Percentiles rank a stretch among this genome's conserved stretches.
Evolutionary conservation across 2,113 vertebrate genomes (phyloP).

Genomic region (Bolborhynchus lineola): DNA sequence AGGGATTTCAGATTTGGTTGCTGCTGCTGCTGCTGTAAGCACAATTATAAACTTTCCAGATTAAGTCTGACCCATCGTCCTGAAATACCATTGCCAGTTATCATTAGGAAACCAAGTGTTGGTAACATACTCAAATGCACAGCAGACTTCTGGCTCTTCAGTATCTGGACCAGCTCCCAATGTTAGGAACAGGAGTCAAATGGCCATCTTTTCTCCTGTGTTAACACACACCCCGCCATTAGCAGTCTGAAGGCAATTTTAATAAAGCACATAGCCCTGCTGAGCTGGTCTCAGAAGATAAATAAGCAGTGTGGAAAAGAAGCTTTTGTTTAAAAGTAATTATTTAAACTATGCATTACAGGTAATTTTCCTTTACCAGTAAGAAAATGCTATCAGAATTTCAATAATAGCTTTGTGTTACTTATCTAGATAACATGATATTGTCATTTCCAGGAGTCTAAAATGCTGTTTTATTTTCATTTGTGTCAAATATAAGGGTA

Average conservation of each 20-base stretch:
- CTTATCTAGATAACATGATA: slow-evolving; percentile 69
- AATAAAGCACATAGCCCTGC: slow-evolving; percentile 76
- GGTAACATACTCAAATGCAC: slow-evolving; percentile 64
- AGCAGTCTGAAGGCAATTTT: slow-evolving; percentile 79
- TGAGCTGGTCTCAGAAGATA: slow-evolving; percentile 74
- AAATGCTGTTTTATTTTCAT: slow-evolving; percentile 69
- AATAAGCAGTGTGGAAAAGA: slow-evolving; percentile 72
- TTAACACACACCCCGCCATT: slow-evolving; percentile 68
- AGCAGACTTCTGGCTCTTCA: slow-evolving; percentile 69
- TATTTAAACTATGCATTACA: slow-evolving; percentile 83
- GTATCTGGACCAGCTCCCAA: slow-evolving; percentile 69
- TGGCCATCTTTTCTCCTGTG: slow-evolving; percentile 59
- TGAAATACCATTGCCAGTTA: slow-evolving; percentile 59
- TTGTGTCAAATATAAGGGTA: slow-evolving; percentile 54
- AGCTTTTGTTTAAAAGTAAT: slow-evolving; percentile 84
- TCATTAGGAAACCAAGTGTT: slow-evolving; percentile 60
- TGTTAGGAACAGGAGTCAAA: slow-evolving; percentile 66
- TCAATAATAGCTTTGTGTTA: slow-evolving; percentile 70
- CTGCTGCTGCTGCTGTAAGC: slow-evolving; percentile 20
- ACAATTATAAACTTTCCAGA: slow-evolving; percentile 45
- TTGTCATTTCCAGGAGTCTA: slow-evolving; percentile 72
- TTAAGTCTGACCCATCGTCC: slow-evolving; percentile 57
- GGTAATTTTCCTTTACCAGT: slow-evolving; percentile 79
- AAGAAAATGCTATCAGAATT: slow-evolving; percentile 79
- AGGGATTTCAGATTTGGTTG: not conserved